phyloP scores from a whole-genome alignment of 2,113 vertebrate genomes.

The Carassius carassius region DNA sequence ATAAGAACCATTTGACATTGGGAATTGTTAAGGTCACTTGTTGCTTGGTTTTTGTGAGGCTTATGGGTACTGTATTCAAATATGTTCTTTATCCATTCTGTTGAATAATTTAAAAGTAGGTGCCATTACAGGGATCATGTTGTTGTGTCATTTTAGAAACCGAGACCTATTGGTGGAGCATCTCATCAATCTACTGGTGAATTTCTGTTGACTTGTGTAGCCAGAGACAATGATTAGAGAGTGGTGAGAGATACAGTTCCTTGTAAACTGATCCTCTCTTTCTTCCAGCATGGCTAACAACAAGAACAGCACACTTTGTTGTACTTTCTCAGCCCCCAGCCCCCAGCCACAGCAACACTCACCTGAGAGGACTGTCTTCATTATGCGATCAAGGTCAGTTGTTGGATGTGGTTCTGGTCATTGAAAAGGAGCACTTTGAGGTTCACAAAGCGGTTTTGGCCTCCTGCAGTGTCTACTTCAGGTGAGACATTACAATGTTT shows the following conservation, averaged over 20 bases:
- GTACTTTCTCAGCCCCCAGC: conserved; percentile 95
- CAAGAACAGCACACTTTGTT: conserved; percentile 88
- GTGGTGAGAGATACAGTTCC: conserved; percentile 25
- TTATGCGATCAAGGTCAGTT: conserved; percentile 91
- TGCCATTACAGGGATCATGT: conserved; percentile 48
- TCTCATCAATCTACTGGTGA: neutral
- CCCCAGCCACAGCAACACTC: conserved; percentile 86
- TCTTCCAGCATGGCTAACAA: conserved; percentile 88
- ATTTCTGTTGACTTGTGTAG: conserved; percentile 27
- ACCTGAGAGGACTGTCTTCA: conserved; percentile 89
- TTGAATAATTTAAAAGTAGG: conserved; percentile 60
- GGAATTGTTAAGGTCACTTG: neutral
- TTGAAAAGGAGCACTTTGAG: conserved; percentile 90
- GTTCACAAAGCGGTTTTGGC: conserved; percentile 97
- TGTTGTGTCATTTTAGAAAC: conserved; percentile 46
- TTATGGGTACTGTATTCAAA: conserved; percentile 13
- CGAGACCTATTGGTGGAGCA: conserved; percentile 23
- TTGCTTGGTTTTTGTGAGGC: neutral
- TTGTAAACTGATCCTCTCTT: conserved; percentile 43
- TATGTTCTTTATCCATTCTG: neutral
- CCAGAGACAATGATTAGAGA: neutral
- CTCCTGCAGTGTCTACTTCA: conserved; percentile 98
- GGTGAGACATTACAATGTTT: conserved; percentile 71
- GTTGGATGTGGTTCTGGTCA: conserved; percentile 89
- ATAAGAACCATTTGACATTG: neutral